phyloP scores from a whole-genome alignment of 2,888 invertebrate genomes.

The Oeneis ivallda region DNA sequence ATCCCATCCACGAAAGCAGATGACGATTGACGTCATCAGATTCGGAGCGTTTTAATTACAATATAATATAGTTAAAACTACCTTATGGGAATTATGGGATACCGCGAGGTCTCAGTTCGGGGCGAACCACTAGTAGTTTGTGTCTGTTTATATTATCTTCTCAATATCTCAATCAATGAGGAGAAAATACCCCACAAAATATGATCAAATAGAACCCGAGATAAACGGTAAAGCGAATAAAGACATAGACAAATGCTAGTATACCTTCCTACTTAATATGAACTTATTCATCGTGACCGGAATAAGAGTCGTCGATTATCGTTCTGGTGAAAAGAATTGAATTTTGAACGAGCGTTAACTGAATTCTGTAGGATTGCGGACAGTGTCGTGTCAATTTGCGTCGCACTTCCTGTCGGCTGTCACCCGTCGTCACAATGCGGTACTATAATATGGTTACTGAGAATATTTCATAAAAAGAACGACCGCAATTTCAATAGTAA shows the following conservation, averaged over 20 bases:
- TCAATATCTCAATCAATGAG: neutral
- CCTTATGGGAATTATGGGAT: too few relatives aligned
- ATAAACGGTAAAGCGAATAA: neutral
- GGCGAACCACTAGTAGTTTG: too few relatives aligned
- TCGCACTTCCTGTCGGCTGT: conserved; percentile 32
- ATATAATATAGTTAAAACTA: too few relatives aligned
- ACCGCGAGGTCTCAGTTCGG: too few relatives aligned
- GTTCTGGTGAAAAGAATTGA: conserved; percentile 34
- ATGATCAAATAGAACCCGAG: neutral
- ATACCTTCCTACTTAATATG: neutral
- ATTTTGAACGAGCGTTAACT: conserved; percentile 41
- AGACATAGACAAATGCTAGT: neutral
- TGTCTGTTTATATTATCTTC: too few relatives aligned
- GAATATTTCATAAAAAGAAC: conserved; percentile 35
- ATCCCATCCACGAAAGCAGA: too few relatives aligned
- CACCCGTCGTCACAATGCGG: conserved; percentile 33
- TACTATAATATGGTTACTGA: conserved; percentile 39
- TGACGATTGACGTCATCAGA: too few relatives aligned
- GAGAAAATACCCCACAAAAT: neutral
- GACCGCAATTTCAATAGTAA: neutral
- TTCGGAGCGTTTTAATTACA: too few relatives aligned
- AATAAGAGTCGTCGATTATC: conserved; percentile 31
- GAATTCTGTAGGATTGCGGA: conserved; percentile 39
- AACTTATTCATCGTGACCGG: conserved; percentile 18
- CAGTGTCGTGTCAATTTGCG: conserved; percentile 41